Percentiles rank a stretch among this genome's conserved stretches.
These are phyloP conservation scores for Silurus meridionalis DNA, from an alignment of 2,113 vertebrate species.

Conservation along the genomic window DNA sequence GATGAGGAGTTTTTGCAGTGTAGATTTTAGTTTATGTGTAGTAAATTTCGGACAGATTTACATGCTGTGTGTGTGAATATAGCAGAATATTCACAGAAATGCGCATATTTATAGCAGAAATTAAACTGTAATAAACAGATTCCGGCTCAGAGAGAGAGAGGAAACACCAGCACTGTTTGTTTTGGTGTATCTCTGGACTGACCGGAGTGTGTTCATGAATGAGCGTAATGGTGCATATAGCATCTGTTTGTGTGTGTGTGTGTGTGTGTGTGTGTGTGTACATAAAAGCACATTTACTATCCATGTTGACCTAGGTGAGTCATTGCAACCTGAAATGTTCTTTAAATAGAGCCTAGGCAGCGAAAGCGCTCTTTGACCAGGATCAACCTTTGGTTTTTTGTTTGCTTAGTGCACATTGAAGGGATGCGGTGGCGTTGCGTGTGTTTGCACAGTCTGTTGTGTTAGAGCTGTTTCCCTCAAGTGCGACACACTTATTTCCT, in stretches of 20 bases:
- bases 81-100: not conserved
- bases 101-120: too few species aligned
- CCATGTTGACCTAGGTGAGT: conserved; percentile 51
- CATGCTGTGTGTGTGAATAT: too few species aligned
- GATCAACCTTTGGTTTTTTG: conserved; percentile 37
- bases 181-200: conserved; percentile 45
- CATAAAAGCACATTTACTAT: conserved; percentile 41
- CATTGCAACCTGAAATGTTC: conserved; percentile 41
- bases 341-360: conserved; percentile 41
- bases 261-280: conserved; percentile 26
- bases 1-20: too few species aligned
- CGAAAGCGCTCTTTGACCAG: conserved; percentile 35
- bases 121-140: too few species aligned
- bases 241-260: conserved; percentile 27
- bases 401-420: conserved; percentile 43
- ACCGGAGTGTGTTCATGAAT: conserved; percentile 28
- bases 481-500: conserved; percentile 40
- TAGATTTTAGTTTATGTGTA: too few species aligned
- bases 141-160: not conserved
- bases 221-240: conserved; percentile 7
- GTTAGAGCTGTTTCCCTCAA: conserved; percentile 19
- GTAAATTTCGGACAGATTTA: too few species aligned
- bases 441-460: conserved; percentile 49
- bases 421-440: not conserved
- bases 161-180: conserved; percentile 46